phyloP scores from a whole-genome alignment of 2,888 invertebrate genomes.

The Plebejus melissa region DNA sequence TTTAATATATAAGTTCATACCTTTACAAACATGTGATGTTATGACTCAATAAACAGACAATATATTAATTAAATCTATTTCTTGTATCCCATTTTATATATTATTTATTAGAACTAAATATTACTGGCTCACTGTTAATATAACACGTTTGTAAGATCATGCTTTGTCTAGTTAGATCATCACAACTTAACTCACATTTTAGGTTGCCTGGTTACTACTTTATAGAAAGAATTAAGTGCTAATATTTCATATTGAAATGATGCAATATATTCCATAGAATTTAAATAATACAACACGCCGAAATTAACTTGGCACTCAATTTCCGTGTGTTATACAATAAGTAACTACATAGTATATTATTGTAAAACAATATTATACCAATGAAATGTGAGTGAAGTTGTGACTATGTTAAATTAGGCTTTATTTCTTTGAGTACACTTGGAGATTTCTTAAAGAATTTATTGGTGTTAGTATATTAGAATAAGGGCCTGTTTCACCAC shows the following conservation, averaged over 20 bases:
- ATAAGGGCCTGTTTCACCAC: neutral
- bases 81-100: constrained; percentile 38
- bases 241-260: constrained; percentile 8
- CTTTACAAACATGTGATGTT: constrained; percentile 67
- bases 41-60: constrained; percentile 71
- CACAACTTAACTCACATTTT: neutral
- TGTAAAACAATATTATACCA: neutral
- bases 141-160: neutral
- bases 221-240: neutral
- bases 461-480: constrained; percentile 25
- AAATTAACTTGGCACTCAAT: neutral
- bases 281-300: neutral
- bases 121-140: constrained; percentile 26
- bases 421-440: constrained; percentile 6
- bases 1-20: constrained; percentile 67
- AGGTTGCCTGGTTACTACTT: neutral
- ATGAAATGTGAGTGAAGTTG: neutral
- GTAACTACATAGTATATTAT: neutral
- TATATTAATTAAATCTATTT: constrained; percentile 49
- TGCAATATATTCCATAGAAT: neutral
- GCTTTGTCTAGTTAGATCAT: constrained; percentile 12
- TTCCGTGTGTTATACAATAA: neutral
- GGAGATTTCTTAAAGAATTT: constrained; percentile 20
- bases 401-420: neutral
- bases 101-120: constrained; percentile 23